Evolutionary conservation across 2,888 invertebrate species (phyloP), one percentile per base, ranked within the genome.

Genomic region (Eupithecia abbreviata): DNA sequence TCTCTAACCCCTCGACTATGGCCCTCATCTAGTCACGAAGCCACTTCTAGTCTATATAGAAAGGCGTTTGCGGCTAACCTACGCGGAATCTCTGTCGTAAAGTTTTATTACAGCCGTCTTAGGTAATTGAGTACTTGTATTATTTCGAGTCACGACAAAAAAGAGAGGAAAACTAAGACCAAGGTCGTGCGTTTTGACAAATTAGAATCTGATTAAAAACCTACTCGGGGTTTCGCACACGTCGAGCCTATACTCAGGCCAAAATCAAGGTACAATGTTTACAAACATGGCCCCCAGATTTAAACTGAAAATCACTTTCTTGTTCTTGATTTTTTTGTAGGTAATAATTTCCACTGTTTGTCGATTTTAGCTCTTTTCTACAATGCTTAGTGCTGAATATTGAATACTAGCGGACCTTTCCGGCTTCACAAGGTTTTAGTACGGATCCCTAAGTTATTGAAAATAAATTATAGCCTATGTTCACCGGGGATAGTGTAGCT

Each of bases 1-100:
- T 81, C 81, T 76, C 78, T 76, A 74, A 73, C 70, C 73, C 77
- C 65, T 77, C 62, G 77, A 66, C 73, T 73, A 49, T 43, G 71
- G 51, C 72, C 70, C 58, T 72, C 71, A 79, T 75, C 70, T 73
- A 76, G 72, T 77, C 78, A 76, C 77, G 79, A 72, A 47, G n/a
- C 18, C n/a, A 18, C 68, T 72, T 65, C 74, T 62, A 49, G 55
- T 18, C 72, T 42, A 2, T 45, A 43, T 73, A 76, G 77, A 81
- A 81, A 81, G 77, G 71, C 67, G 30, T 45, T 55, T 7, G 45
- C n/a, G 3, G 6, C 67, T 55, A 45, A 45, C 55, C 13, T 68
- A 67, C 58, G 18, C 9, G 66, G 69, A 68, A 77, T 71, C 6
- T n/a, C 55, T 70, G 43, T 69, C 73, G 76, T 79, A 72, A 77